A percentile compares a stretch with the other conserved stretches of the same genome.
Conservation (phyloP, 2,888 invertebrate species). For the Morinoia aosen region DNA sequence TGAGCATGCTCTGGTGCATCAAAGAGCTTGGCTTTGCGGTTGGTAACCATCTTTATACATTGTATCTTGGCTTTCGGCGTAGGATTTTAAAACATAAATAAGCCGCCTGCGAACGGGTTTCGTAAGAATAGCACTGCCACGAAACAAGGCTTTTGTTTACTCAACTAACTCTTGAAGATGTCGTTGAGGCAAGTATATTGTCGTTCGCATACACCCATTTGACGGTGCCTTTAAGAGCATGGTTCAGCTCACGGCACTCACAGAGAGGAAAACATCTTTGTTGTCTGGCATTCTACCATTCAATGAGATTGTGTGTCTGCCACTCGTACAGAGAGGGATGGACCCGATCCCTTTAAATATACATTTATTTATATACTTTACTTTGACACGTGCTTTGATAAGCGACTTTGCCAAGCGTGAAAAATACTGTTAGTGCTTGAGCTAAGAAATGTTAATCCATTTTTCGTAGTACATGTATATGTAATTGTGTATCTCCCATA, state of each 20-base stretch:
- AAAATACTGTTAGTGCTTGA: background rate
- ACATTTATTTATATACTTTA: background rate
- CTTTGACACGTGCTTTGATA: background rate
- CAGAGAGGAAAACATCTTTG: background rate
- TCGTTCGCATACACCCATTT: background rate
- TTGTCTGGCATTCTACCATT: background rate
- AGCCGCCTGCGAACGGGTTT: background rate
- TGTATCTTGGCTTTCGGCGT: background rate
- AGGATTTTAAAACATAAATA: background rate
- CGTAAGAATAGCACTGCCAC: background rate
- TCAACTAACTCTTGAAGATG: constrained; percentile 14
- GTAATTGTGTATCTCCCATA: background rate
- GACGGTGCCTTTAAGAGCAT: background rate
- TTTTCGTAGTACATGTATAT: background rate
- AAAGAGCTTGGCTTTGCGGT: background rate
- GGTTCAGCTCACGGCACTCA: background rate
- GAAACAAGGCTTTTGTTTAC: constrained; percentile 36
- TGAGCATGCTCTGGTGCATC: background rate
- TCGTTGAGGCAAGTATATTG: background rate
- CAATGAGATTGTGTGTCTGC: background rate
- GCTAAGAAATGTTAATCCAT: background rate
- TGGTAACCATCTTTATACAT: background rate
- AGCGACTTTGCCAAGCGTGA: background rate
- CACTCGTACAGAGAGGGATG: background rate
- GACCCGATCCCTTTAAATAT: background rate